Conservation (phyloP, 2,113 vertebrate genomes). For the Bettongia penicillata region DNA sequence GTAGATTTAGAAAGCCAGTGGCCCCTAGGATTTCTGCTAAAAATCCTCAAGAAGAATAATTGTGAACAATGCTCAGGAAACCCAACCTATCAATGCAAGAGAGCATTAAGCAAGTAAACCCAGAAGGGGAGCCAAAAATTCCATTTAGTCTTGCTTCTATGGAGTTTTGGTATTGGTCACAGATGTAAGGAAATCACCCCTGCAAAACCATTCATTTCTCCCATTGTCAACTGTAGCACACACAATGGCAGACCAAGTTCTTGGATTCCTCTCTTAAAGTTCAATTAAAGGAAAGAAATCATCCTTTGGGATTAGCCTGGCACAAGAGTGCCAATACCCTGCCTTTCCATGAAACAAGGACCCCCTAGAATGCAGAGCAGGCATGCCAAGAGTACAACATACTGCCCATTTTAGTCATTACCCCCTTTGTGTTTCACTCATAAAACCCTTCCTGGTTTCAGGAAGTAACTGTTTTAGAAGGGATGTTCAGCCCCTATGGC, state of each 20-base stretch:
- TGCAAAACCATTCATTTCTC: not conserved
- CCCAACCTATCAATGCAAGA: not conserved
- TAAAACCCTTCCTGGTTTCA: not conserved
- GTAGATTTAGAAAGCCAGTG: not conserved
- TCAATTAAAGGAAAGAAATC: not conserved
- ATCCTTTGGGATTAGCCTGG: not conserved
- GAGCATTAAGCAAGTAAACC: not conserved
- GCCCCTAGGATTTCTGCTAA: not conserved
- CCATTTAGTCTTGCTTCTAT: not conserved
- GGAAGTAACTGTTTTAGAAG: not conserved
- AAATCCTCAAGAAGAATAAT: not conserved
- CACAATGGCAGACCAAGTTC: not conserved
- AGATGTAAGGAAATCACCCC: not conserved
- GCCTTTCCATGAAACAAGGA: not conserved
- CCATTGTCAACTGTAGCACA: not conserved
- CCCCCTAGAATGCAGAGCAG: too few relatives aligned
- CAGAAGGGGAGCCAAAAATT: not conserved
- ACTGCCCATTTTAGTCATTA: not conserved
- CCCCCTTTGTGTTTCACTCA: not conserved
- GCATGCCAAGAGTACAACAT: not conserved
- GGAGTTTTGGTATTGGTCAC: not conserved
- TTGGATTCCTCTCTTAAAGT: not conserved
- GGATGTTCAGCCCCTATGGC: not conserved
- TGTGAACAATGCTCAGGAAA: not conserved
- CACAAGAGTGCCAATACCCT: not conserved